phyloP scores from a whole-genome alignment of 2,797 vertebrate genomes.

The Rachycentron canadum region DNA sequence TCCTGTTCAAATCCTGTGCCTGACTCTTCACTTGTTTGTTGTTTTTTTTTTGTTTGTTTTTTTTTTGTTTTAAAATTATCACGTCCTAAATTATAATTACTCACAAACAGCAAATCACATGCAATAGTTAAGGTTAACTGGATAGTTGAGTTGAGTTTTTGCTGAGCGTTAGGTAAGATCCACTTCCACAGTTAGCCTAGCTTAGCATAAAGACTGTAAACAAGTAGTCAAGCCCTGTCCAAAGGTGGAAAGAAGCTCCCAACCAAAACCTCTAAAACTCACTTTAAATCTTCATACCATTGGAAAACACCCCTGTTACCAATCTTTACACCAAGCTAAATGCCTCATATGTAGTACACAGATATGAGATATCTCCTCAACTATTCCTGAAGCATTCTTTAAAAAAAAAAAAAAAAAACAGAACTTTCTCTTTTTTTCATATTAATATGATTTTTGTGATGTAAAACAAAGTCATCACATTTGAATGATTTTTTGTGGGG shows the following conservation, averaged over 20 bases:
- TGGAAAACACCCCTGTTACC: neutral
- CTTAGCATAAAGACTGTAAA: constrained; percentile 5
- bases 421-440: constrained; percentile 1
- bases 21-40: constrained; percentile 32
- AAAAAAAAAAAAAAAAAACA: too few relatives aligned
- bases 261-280: neutral
- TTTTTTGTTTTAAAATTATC: constrained; percentile 15
- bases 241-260: neutral
- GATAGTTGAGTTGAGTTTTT: neutral
- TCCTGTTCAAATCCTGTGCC: constrained; percentile 46
- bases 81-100: constrained; percentile 14
- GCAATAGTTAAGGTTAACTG: neutral
- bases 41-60: constrained; percentile 24
- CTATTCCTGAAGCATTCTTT: neutral
- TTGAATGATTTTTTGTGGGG: neutral
- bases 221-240: neutral
- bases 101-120: neutral
- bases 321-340: neutral
- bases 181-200: neutral
- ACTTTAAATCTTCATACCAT: neutral
- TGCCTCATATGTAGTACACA: neutral
- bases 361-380: neutral
- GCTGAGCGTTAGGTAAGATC: neutral
- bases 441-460: constrained; percentile 3
- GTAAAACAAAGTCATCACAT: neutral